phyloP scores from a whole-genome alignment of 2,797 vertebrate genomes.

The Synaphobranchus kaupii region DNA sequence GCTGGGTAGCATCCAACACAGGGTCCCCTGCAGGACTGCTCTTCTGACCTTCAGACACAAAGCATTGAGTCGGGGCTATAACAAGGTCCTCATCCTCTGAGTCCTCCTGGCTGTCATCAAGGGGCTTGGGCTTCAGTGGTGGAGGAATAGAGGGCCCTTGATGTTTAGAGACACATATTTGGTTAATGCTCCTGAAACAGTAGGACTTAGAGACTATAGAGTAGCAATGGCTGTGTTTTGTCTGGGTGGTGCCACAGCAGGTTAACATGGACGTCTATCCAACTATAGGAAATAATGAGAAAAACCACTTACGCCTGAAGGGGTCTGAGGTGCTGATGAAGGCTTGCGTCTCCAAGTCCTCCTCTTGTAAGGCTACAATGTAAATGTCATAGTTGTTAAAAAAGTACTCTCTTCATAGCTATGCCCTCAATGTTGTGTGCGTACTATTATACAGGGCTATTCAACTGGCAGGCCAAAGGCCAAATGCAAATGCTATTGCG shows the following conservation, averaged over 20 bases:
- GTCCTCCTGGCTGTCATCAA: conserved; percentile 58
- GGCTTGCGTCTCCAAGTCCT: conserved; percentile 68
- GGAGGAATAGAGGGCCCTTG: not conserved
- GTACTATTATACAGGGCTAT: not conserved
- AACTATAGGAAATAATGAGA: not conserved
- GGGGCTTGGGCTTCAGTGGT: conserved; percentile 26
- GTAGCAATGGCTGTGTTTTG: not conserved
- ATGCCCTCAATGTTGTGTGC: not conserved
- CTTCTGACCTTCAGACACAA: conserved; percentile 48
- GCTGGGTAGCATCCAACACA: conserved; percentile 36
- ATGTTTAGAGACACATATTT: not conserved
- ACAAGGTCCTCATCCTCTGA: conserved; percentile 51
- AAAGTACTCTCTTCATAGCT: not conserved
- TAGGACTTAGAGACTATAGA: not conserved
- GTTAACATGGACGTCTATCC: not conserved
- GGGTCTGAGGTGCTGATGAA: conserved; percentile 58
- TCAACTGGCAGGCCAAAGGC: not conserved
- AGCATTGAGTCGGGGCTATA: conserved; percentile 75
- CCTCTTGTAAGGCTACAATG: conserved; percentile 34
- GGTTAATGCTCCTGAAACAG: not conserved
- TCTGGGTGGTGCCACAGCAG: not conserved
- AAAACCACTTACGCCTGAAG: conserved; percentile 53
- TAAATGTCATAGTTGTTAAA: not conserved
- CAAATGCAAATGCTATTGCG: not conserved
- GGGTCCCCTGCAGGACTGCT: not conserved